Conservation (phyloP, 64 coral and sea anemone species). For the Stichodactyla helianthus region DNA sequence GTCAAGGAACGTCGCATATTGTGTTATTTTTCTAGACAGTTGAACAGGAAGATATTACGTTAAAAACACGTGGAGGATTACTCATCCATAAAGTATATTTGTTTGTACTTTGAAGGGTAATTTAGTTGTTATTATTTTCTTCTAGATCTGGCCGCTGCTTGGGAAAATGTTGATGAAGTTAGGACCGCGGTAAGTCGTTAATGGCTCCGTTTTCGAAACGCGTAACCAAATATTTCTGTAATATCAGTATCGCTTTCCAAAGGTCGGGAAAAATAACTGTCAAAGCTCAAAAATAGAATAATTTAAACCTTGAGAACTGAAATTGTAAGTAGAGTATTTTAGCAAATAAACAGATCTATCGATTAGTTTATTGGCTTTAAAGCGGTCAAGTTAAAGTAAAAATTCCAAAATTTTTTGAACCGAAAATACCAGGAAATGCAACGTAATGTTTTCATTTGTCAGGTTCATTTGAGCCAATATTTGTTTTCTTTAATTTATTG, state of each 20-base stretch:
- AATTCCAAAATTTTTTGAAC: background rate
- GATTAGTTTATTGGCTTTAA: background rate
- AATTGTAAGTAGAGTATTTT: background rate
- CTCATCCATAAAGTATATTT: constrained; percentile 18
- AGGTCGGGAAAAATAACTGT: background rate
- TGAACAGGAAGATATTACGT: background rate
- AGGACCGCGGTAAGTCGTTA: constrained; percentile 46
- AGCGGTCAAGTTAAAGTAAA: background rate
- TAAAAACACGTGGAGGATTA: constrained; percentile 10
- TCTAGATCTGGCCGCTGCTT: constrained; percentile 51
- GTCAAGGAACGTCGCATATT: background rate
- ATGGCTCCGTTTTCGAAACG: constrained; percentile 10
- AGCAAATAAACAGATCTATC: background rate
- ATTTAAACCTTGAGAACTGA: background rate
- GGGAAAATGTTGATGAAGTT: constrained; percentile 63
- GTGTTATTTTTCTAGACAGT: background rate
- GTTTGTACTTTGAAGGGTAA: background rate
- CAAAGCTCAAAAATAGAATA: background rate
- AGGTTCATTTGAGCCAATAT: background rate
- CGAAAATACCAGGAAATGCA: background rate
- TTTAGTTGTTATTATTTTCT: constrained; percentile 3
- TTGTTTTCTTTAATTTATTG: background rate
- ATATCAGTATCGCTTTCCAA: background rate
- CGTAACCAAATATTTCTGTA: background rate
- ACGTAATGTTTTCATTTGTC: background rate